phyloP scores from a whole-genome alignment of 1,140 invertebrate species.

The Probaryconus sp. region DNA sequence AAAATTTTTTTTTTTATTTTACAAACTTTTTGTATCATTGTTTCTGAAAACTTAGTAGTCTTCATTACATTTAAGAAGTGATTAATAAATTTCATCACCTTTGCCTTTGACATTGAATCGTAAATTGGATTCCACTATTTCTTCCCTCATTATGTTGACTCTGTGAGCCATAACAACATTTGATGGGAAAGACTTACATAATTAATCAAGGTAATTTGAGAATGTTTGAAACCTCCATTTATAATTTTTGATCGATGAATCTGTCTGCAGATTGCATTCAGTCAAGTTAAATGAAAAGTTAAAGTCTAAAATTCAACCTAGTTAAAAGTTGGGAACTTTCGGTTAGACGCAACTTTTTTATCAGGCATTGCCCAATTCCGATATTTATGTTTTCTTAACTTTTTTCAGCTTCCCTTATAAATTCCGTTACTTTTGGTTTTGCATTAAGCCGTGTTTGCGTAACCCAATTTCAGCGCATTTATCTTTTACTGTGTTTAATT shows the following conservation, averaged over 20 bases:
- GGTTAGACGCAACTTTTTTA: background rate
- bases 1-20: too few relatives aligned
- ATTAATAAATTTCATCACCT: too few relatives aligned
- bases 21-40: too few relatives aligned
- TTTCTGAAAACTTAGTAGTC: too few relatives aligned
- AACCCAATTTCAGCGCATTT: background rate
- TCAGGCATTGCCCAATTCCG: background rate
- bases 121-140: too few relatives aligned
- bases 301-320: background rate
- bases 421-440: background rate
- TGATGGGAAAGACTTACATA: background rate
- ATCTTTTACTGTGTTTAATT: constrained; percentile 6
- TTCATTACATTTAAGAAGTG: too few relatives aligned
- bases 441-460: background rate
- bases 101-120: too few relatives aligned
- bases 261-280: constrained; percentile 9
- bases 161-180: background rate
- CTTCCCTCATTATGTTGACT: background rate
- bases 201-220: constrained; percentile 21
- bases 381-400: constrained; percentile 3
- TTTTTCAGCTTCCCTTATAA: background rate
- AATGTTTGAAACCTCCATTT: constrained; percentile 18
- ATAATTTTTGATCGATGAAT: constrained; percentile 33
- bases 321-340: constrained; percentile 11
- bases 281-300: constrained; percentile 24